These are phyloP conservation scores for Sebastes diploproa DNA, from an alignment of 2,797 vertebrate species.

Conservation along the genomic window DNA sequence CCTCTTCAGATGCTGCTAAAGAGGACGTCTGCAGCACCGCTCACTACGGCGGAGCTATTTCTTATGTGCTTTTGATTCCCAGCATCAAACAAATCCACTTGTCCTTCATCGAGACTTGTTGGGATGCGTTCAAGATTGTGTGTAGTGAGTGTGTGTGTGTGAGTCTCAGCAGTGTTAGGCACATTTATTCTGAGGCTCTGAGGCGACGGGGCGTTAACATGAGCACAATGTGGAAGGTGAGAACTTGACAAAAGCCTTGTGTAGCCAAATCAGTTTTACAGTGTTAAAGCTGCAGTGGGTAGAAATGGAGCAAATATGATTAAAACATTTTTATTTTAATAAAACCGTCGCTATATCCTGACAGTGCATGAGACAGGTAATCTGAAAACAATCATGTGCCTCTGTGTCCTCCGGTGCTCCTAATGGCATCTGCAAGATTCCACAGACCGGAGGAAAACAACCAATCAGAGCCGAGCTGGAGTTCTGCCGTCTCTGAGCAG, in stretches of 20 bases:
- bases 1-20: slow-evolving; percentile 18
- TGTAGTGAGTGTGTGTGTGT: not conserved
- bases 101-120: slow-evolving; percentile 28
- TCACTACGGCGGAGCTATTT: slow-evolving; percentile 17
- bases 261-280: not conserved
- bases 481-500: accelerated
- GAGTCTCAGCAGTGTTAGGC: not conserved
- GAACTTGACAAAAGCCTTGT: not conserved
- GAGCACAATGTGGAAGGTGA: not conserved
- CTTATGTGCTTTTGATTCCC: slow-evolving; percentile 43
- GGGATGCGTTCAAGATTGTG: slow-evolving; percentile 2
- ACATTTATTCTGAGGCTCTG: slow-evolving; percentile 1
- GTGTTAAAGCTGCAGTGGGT: not conserved
- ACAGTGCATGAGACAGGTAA: no score
- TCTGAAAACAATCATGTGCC: no score
- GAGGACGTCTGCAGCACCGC: not conserved
- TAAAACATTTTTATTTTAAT: no score
- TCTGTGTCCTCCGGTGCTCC: no score
- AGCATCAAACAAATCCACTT: slow-evolving; percentile 55
- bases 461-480: no score
- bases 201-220: not conserved
- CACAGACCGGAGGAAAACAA: no score
- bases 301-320: no score
- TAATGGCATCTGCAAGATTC: no score
- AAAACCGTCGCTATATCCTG: no score